Percentiles rank a stretch among this genome's conserved stretches.
These are phyloP conservation scores for Tenthredo scrophulariae DNA, from an alignment of 2,888 invertebrate genomes.

Conservation along the genomic window DNA sequence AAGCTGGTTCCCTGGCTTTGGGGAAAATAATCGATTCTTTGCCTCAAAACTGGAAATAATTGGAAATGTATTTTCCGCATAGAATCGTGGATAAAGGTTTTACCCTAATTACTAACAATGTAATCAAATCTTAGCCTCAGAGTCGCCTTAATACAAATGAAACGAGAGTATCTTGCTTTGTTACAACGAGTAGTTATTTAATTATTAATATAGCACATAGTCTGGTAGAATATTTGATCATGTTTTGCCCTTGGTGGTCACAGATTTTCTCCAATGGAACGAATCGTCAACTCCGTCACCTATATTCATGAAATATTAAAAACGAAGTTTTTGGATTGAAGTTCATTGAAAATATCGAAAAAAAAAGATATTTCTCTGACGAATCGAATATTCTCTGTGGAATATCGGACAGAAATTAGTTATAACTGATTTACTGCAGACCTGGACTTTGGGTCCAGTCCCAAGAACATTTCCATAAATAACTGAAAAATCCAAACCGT, in stretches of 20 bases:
- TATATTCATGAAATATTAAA: neutral
- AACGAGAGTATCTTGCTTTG: neutral
- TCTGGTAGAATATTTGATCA: neutral
- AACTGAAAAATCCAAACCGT: conserved; percentile 66
- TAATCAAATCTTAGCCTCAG: neutral
- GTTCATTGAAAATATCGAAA: neutral
- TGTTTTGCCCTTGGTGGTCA: neutral
- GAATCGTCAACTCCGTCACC: conserved; percentile 32
- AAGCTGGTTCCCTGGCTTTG: too few relatives aligned
- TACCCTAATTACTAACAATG: too few relatives aligned
- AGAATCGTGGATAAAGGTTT: too few relatives aligned
- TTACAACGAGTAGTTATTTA: neutral
- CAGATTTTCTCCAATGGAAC: neutral
- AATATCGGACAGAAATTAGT: neutral
- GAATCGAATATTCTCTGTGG: neutral
- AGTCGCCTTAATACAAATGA: too few relatives aligned
- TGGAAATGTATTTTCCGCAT: too few relatives aligned
- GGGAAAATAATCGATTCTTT: too few relatives aligned
- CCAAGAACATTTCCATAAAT: conserved; percentile 71
- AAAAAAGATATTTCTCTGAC: too few relatives aligned
- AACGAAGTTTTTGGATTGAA: neutral
- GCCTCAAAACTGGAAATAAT: too few relatives aligned
- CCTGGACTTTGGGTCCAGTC: conserved; percentile 73
- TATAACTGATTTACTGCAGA: neutral
- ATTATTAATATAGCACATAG: too few relatives aligned